These are phyloP conservation scores for Barypeithes pellucidus DNA, from an alignment of 2,888 invertebrate species.

Conservation along the genomic window DNA sequence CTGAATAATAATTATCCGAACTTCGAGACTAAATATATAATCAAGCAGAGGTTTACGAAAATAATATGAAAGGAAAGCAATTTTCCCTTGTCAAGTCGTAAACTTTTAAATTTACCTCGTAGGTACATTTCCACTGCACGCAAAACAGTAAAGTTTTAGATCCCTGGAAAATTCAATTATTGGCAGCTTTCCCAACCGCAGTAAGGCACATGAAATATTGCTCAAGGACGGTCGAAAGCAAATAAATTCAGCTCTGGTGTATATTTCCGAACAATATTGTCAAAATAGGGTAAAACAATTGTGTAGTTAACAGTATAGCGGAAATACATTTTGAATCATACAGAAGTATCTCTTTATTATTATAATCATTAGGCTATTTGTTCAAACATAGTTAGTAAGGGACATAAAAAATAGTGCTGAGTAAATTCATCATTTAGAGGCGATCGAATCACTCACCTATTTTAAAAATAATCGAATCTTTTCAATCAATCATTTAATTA, in stretches of 20 bases:
- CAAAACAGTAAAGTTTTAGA: slow-evolving; percentile 50
- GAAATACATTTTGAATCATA: background rate
- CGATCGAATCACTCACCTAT: too few relatives aligned
- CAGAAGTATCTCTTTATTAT: too few relatives aligned
- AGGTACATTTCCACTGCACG: slow-evolving; percentile 37
- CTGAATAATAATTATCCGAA: background rate
- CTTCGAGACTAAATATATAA: background rate
- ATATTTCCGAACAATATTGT: slow-evolving; percentile 29
- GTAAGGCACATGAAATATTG: slow-evolving; percentile 45
- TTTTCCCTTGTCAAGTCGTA: slow-evolving; percentile 36
- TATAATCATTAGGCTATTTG: too few relatives aligned
- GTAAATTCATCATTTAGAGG: too few relatives aligned
- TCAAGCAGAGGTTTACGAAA: background rate
- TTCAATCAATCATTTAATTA: too few relatives aligned
- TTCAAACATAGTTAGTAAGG: too few relatives aligned
- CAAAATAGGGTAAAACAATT: slow-evolving; percentile 25
- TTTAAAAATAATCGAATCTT: too few relatives aligned
- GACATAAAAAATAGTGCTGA: too few relatives aligned
- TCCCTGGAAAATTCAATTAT: slow-evolving; percentile 53
- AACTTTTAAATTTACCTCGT: slow-evolving; percentile 43
- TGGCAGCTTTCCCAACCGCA: slow-evolving; percentile 52
- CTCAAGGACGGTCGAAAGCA: slow-evolving; percentile 45
- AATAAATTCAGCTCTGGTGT: slow-evolving; percentile 43
- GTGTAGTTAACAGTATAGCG: slow-evolving; percentile 9
- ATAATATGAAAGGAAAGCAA: slow-evolving; percentile 38